Percentiles rank a stretch among this genome's conserved stretches.
phyloP scores from a whole-genome alignment of 2,888 invertebrate genomes.

The Anarsia innoxiella region DNA sequence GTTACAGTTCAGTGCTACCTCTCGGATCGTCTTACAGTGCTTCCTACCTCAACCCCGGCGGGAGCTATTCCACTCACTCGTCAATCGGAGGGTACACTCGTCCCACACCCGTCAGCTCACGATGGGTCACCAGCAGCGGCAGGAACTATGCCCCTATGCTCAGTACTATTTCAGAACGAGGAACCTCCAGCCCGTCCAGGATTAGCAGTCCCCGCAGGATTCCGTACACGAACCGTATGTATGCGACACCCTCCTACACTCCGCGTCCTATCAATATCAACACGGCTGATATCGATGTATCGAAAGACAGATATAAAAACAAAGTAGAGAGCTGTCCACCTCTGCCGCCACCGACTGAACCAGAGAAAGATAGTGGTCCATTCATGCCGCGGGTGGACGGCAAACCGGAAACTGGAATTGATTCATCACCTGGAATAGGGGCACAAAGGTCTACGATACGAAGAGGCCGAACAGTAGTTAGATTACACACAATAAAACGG shows the following conservation, averaged over 20 bases:
- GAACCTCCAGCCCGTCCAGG: conserved; percentile 50
- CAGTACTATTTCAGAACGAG: conserved; percentile 78
- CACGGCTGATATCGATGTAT: conserved; percentile 91
- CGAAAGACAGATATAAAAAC: conserved; percentile 77
- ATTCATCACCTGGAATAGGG: conserved; percentile 55
- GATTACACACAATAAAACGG: conserved; percentile 79
- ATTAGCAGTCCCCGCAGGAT: conserved; percentile 60
- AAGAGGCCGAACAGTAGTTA: conserved; percentile 83
- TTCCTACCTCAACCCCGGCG: conserved; percentile 67
- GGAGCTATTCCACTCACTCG: conserved; percentile 64
- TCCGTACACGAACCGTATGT: conserved; percentile 67
- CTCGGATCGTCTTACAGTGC: conserved; percentile 61
- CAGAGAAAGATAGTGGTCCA: conserved; percentile 49
- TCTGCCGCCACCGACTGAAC: conserved; percentile 26
- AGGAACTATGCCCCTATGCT: conserved; percentile 82
- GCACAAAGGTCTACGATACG: conserved; percentile 75
- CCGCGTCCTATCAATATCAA: conserved; percentile 84
- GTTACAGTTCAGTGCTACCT: conserved; percentile 58
- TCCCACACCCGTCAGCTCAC: conserved; percentile 38
- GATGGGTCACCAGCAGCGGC: conserved; percentile 53
- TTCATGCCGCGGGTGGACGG: conserved; percentile 65
- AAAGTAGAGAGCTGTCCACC: conserved; percentile 30
- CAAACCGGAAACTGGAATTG: conserved; percentile 59
- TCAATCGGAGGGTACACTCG: conserved; percentile 75
- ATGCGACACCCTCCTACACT: conserved; percentile 54